Conservation (phyloP, 2,113 vertebrate genomes). For the Pleuronectes platessa region DNA sequence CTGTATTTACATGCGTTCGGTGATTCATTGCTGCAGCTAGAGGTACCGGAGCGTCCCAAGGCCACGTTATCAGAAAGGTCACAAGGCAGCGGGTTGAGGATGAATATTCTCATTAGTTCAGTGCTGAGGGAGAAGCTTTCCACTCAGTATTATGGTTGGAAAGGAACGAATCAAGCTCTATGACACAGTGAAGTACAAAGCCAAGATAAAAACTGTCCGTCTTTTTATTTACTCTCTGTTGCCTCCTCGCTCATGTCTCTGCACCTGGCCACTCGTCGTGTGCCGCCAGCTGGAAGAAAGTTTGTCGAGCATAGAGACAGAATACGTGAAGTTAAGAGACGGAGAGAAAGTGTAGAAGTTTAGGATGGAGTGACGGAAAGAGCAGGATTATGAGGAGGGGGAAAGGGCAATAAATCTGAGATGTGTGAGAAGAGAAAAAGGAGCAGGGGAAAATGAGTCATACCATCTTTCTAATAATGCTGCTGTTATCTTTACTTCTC, state of each 20-base stretch:
- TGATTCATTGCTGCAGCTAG: slow-evolving; percentile 30
- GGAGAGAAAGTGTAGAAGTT: background rate
- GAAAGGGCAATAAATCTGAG: slow-evolving; percentile 38
- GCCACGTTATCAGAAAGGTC: slow-evolving; percentile 12
- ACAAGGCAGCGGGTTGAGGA: background rate
- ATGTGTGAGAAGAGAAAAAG: slow-evolving; percentile 53
- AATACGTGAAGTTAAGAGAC: background rate
- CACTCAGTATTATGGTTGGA: slow-evolving; percentile 22
- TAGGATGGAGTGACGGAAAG: background rate
- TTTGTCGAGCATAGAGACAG: background rate
- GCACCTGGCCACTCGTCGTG: slow-evolving; percentile 16
- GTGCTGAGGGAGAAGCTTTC: slow-evolving; percentile 7
- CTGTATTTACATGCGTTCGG: slow-evolving; percentile 11
- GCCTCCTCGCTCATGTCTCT: slow-evolving; percentile 10
- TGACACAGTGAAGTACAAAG: slow-evolving; percentile 2
- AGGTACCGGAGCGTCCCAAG: slow-evolving; percentile 8
- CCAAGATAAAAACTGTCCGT: slow-evolving; percentile 45
- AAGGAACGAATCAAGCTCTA: slow-evolving; percentile 27
- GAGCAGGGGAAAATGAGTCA: slow-evolving; percentile 54
- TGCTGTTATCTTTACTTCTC: slow-evolving; percentile 52
- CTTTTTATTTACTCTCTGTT: background rate
- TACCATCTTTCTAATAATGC: slow-evolving; percentile 28
- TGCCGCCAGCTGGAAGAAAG: slow-evolving; percentile 20
- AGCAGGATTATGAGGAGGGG: slow-evolving; percentile 16
- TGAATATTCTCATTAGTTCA: slow-evolving; percentile 19